phyloP scores from a whole-genome alignment of 2,113 vertebrate genomes.

The Peromyscus californicus region DNA sequence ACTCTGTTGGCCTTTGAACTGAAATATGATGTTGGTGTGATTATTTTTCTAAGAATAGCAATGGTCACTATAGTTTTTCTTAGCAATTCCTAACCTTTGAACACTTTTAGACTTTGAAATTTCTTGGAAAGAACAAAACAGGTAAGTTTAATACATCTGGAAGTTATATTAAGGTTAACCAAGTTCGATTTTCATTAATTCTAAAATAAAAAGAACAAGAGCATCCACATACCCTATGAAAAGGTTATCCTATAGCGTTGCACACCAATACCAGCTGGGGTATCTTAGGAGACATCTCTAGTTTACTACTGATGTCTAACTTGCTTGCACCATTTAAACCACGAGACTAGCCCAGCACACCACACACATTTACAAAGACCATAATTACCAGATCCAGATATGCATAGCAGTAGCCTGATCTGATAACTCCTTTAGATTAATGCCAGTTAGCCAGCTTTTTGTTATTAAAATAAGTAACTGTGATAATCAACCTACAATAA shows the following conservation, averaged over 20 bases:
- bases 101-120: conserved; percentile 49
- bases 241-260: background rate
- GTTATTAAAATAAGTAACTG: background rate
- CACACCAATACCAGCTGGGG: background rate
- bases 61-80: conserved; percentile 39
- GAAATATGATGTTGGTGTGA: conserved; percentile 44
- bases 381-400: background rate
- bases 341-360: background rate
- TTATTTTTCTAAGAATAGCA: conserved; percentile 64
- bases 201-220: conserved; percentile 39
- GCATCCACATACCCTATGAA: background rate
- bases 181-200: conserved; percentile 56
- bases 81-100: background rate
- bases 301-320: background rate
- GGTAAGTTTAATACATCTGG: background rate
- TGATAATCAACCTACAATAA: background rate
- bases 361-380: background rate
- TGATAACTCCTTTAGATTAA: background rate
- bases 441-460: background rate
- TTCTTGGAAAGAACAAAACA: conserved; percentile 62
- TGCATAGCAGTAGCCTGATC: background rate
- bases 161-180: conserved; percentile 23
- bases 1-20: conserved; percentile 5
- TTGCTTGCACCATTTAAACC: background rate
- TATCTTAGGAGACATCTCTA: conserved; percentile 34